These are phyloP conservation scores for Hormaphis cornu DNA, from an alignment of 1,140 invertebrate genomes.

Conservation along the genomic window DNA sequence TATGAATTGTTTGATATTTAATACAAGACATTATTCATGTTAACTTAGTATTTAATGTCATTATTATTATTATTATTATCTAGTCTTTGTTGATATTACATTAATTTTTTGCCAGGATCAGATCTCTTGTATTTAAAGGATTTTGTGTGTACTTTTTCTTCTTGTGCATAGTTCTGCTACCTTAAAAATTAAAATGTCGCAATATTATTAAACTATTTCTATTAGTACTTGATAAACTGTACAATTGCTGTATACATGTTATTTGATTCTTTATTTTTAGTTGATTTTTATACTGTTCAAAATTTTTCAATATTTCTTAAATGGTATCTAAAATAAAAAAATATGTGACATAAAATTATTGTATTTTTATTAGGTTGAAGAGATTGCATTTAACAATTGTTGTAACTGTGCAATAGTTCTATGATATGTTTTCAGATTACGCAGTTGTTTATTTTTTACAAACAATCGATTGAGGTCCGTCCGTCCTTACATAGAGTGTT, in stretches of 20 bases:
- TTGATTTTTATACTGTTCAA: background rate
- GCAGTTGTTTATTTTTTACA: background rate
- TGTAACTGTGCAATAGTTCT: too few species aligned
- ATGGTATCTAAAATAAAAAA: background rate
- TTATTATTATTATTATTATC: slow-evolving; percentile 27
- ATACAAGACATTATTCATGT: slow-evolving; percentile 13
- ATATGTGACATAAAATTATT: background rate
- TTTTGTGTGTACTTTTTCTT: background rate
- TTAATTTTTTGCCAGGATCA: slow-evolving; percentile 13
- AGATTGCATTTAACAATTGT: slow-evolving; percentile 14
- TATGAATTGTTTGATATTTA: slow-evolving; percentile 15
- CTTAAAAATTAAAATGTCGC: background rate
- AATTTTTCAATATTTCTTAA: background rate
- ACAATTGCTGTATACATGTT: background rate
- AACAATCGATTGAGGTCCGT: slow-evolving; percentile 18
- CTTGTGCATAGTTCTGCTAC: background rate
- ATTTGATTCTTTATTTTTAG: background rate
- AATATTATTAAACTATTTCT: too few species aligned
- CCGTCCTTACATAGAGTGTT: slow-evolving; percentile 19
- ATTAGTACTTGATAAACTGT: background rate
- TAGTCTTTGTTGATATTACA: slow-evolving; percentile 19
- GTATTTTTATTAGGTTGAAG: background rate
- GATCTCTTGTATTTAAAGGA: slow-evolving; percentile 3
- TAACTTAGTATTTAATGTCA: slow-evolving; percentile 27
- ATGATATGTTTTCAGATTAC: slow-evolving; percentile 12